Evolutionary conservation across 2,113 vertebrate genomes (phyloP), one percentile per base, ranked within the genome.

Genomic region (Poeciliopsis retropinna): DNA sequence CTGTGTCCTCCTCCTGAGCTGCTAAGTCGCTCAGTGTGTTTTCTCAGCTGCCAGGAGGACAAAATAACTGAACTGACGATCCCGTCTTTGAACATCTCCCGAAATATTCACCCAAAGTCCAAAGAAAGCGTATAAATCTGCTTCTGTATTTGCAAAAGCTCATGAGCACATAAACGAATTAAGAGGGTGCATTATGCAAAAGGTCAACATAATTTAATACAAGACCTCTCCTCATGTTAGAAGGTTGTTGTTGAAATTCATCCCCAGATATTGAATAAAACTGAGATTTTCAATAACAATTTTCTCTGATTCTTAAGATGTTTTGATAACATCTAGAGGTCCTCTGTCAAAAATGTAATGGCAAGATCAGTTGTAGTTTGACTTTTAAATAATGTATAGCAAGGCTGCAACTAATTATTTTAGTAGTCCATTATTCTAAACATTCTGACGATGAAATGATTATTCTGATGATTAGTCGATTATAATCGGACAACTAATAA

Each of bases 11-110:
- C 64, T 31, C 61, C 60, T 17, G 60, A 63, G 65, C 60, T 29
- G 12, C 11, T 44, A 47, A 5, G 28, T 63, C 41, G 1, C 7
- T 34, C 37, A 2, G 27, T 13, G 2, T 81, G 81, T 84, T 79
- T 77, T 82, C 19, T 71, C 85, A 87, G 82, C 85, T 87, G 82
- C 25, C 34, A 13, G 32, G 66, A 81, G 67, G 27, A 72, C 63
- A 60, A 25, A 68, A 22, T 22, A 32, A 39, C 44, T 19, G 27
- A 63, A 29, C n/a, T 68, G 60, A 29, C 75, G 31, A 32, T 44
- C 62, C 81, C 5, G 0, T 64, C 34, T 30, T 39, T 29, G 27
- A 62, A 73, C 30, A 27, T 63, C 71, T 71, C 19, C 31, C 1
- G 63, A 75, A 7, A 69, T 54, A 51, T 25, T 64, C 70, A 13